Evolutionary conservation across 2,888 invertebrate genomes (phyloP), one percentile per base, ranked within the genome.

Genomic region (Hyppa rectilinea): DNA sequence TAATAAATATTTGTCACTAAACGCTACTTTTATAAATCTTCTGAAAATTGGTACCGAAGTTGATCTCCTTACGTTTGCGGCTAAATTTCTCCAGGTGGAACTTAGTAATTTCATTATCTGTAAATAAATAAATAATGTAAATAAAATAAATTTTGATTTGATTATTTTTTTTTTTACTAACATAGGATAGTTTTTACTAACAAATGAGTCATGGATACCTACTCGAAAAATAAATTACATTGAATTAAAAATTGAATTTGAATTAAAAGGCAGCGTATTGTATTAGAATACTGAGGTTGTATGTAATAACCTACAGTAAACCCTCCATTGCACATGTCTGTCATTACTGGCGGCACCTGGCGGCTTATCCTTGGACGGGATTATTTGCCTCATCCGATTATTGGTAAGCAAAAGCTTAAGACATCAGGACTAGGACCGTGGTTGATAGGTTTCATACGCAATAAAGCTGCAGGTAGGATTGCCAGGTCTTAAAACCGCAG

Each of bases 1-100:
- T 3, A 98, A 92, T 75, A 98, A 94, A 93, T 97, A 98, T 91
- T 97, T 98, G 47, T 96, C 94, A 89, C 96, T 97, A 87, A 97
- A 97, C 23, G 97, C 97, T 61, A 93, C 87, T 85, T 88, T 91
- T 4, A 92, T 86, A 52, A 89, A 68, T 82, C 83, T 90, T 87
- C 84, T 90, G 52, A 93, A 80, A 23, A 81, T 85, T 55, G 88
- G 73, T 23, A 89, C 67, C 17, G 90, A 78, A 47, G 79, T 77
- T 26, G 88, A 88, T 36, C 85, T 83, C 26, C 88, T 78, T 20
- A 93, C 71, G 72, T 91, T 92, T 58, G 87, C 88, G 31, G 92
- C 85, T 63, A 95, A 74, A 74, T 89, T 92, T 67, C 91, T 89
- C 94, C 94, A 95, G 43, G 92, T 90, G 10, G 93, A 74, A 43